Percentiles rank a stretch among this genome's conserved stretches.
Conservation (phyloP, 2,113 vertebrate genomes). For the Odontesthes bonariensis region DNA sequence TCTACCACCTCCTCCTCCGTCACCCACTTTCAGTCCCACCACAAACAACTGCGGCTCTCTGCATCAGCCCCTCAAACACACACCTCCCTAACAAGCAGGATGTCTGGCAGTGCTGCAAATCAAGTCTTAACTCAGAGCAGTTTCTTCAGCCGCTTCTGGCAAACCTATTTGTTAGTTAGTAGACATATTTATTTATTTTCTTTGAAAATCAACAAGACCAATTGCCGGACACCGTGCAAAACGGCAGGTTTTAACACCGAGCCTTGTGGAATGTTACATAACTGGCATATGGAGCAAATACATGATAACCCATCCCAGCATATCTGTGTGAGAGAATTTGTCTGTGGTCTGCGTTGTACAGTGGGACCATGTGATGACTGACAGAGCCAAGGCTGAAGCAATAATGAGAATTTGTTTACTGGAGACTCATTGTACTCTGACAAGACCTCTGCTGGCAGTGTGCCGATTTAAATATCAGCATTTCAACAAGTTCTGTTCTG, state of each 20-base stretch:
- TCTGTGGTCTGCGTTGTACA: conserved; percentile 27
- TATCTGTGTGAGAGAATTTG: background rate
- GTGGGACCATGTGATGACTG: conserved; percentile 33
- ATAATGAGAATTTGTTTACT: background rate
- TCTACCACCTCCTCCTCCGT: conserved; percentile 31
- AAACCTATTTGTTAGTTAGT: conserved; percentile 20
- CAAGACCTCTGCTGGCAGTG: no score
- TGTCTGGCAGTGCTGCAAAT: conserved; percentile 67
- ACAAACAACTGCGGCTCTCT: conserved; percentile 68
- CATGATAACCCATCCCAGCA: conserved; percentile 10
- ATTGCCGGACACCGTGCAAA: background rate
- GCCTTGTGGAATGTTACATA: conserved; percentile 19
- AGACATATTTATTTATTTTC: conserved; percentile 27
- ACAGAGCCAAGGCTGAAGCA: conserved; percentile 37
- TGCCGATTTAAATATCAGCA: no score
- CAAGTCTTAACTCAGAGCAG: conserved; percentile 42
- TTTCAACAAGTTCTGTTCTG: no score
- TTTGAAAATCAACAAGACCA: conserved; percentile 7
- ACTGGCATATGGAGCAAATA: conserved; percentile 35
- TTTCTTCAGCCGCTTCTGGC: conserved; percentile 43
- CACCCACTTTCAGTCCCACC: conserved; percentile 51
- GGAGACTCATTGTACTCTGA: background rate
- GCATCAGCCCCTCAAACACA: conserved; percentile 54
- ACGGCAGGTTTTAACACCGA: conserved; percentile 1
- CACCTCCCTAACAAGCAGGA: conserved; percentile 73